These are phyloP conservation scores for Pachymerium ferrugineum DNA, from an alignment of 2,888 invertebrate species.

Conservation along the genomic window DNA sequence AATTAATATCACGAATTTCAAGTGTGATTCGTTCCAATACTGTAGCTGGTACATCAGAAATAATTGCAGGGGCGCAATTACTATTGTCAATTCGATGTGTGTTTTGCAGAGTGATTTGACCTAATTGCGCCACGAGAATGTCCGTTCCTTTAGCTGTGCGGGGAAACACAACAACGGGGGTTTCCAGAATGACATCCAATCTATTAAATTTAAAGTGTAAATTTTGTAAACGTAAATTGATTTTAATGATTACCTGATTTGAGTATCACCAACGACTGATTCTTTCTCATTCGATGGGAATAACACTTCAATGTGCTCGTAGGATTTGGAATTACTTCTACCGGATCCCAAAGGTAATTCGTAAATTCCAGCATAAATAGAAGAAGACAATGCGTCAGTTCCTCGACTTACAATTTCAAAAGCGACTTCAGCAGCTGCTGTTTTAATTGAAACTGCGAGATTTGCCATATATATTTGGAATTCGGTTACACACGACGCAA, in stretches of 20 bases:
- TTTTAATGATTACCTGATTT: not conserved
- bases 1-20: slow-evolving; percentile 77
- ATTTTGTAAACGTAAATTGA: not conserved
- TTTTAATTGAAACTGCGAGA: slow-evolving; percentile 75
- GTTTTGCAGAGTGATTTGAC: slow-evolving; percentile 64
- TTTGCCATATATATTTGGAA: slow-evolving; percentile 82
- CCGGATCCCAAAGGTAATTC: not conserved
- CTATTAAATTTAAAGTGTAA: slow-evolving; percentile 26
- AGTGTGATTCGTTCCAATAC: slow-evolving; percentile 54
- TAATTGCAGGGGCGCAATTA: not conserved
- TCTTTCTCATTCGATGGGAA: not conserved
- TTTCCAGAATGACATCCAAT: slow-evolving; percentile 74
- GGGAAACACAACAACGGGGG: slow-evolving; percentile 85
- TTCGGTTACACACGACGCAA: slow-evolving; percentile 81
- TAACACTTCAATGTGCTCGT: not conserved
- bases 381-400: slow-evolving; percentile 28
- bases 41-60: not conserved
- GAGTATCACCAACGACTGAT: not conserved
- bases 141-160: slow-evolving; percentile 68
- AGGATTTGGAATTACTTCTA: not conserved
- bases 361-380: slow-evolving; percentile 27
- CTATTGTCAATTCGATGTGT: slow-evolving; percentile 6
- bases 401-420: slow-evolving; percentile 59
- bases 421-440: slow-evolving; percentile 91
- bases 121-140: slow-evolving; percentile 86